Base-by-base conservation (phyloP, 92 coral and sea anemone genomes). In the Paragorgia papillata region DNA sequence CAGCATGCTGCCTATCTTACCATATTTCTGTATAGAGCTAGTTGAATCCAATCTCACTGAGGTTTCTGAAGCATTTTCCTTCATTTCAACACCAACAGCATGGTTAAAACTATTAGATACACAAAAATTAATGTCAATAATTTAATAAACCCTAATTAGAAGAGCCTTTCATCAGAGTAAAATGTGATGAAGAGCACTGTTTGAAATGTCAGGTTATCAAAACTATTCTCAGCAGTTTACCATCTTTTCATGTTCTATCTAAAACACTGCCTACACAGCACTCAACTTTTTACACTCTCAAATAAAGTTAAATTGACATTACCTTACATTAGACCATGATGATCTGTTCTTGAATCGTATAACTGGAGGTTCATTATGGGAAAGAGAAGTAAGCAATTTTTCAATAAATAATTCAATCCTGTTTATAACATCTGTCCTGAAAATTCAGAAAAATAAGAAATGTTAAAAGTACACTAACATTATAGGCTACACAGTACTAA, bases 41-140 rank as follows among this genome's bases (percentile, higher is more conserved):
- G 28, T 9, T 15, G 97, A 86, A 29, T 88, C 87, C 70, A 94
- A 85, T 60, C 83, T 88, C 31, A 88, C 82, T 21, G 82, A 80
- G 12, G 92, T 84, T 44, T 67, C 63, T 49, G 84, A 73, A 37
- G 86, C 85, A 54, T 55, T 43, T 62, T 89, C 92, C 55, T 88
- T 60, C 98, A 94, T 88, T 75, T 89, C 92, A 51, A 94, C 67
- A 41, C 98, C 98, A 33, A 94, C 97, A 65, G 84, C 84, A 32
- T 84, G 83, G 66, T 69, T 86, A 56, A 84, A 94, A 69, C 97
- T 87, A 46, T 24, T 20, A 25, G 14, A 3, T 43, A 18, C 35
- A 12, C 30, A 0, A 25, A 67, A 34, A 43, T 9, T 2, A 18
- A 48, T 19, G 2, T 6, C 20, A 29, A 48, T 37, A 37, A 4